Conservation (phyloP, 2,113 vertebrate species). For the Tiliqua scincoides region DNA sequence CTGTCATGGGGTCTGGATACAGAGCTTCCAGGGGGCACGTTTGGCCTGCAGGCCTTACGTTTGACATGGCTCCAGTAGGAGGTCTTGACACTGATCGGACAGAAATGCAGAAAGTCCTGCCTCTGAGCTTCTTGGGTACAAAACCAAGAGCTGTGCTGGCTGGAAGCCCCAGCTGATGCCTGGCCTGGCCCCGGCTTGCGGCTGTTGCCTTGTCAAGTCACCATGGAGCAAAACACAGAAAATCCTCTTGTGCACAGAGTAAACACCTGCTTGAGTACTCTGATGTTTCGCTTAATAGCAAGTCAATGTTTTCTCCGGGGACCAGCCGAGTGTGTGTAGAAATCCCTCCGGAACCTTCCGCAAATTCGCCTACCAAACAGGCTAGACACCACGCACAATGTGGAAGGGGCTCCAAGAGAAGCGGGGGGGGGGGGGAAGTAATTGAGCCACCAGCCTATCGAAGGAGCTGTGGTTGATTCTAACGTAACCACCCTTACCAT, state of each 20-base stretch:
- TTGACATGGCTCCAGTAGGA: too few relatives aligned
- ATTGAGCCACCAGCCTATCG: rapidly evolving
- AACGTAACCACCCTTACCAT: rapidly evolving
- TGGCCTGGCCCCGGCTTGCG: too few relatives aligned
- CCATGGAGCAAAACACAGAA: background rate
- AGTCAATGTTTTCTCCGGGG: background rate
- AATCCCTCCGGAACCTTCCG: rapidly evolving
- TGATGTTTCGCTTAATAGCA: rapidly evolving
- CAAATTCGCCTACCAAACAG: rapidly evolving
- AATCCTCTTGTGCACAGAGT: background rate
- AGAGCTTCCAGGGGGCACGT: too few relatives aligned
- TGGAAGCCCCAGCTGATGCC: too few relatives aligned
- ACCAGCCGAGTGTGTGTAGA: background rate
- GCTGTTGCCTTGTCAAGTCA: too few relatives aligned
- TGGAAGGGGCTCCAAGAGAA: background rate
- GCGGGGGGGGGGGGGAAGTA: rapidly evolving
- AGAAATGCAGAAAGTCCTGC: too few relatives aligned
- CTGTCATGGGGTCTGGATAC: too few relatives aligned
- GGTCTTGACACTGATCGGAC: too few relatives aligned
- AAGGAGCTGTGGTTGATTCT: background rate
- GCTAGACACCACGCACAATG: background rate
- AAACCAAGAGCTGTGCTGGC: too few relatives aligned
- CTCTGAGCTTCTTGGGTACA: too few relatives aligned
- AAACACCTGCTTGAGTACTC: rapidly evolving
- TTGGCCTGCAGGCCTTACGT: too few relatives aligned